These are phyloP conservation scores for Diadegma fenestrale DNA, from an alignment of 2,888 invertebrate species.

Conservation along the genomic window DNA sequence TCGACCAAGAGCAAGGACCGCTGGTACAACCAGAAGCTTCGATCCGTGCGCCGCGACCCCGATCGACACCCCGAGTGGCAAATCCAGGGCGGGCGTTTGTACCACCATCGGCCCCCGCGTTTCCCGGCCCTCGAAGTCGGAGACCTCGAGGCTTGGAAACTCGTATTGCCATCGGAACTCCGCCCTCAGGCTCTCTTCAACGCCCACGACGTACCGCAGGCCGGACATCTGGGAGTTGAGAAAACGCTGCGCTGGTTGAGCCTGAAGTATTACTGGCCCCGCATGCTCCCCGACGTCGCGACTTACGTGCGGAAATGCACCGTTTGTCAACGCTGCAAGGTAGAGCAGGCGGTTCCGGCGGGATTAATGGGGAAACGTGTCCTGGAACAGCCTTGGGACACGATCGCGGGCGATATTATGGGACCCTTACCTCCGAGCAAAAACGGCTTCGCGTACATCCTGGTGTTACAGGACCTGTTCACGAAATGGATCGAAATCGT, in stretches of 20 bases:
- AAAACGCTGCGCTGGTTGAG: slow-evolving; percentile 63
- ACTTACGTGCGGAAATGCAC: slow-evolving; percentile 69
- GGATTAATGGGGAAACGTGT: slow-evolving; percentile 65
- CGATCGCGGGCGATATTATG: slow-evolving; percentile 68
- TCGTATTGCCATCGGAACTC: slow-evolving; percentile 51
- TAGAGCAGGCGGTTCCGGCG: slow-evolving; percentile 28
- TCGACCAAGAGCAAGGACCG: not conserved
- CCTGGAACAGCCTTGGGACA: slow-evolving; percentile 62
- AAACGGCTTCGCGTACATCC: slow-evolving; percentile 12
- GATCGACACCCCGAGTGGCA: slow-evolving; percentile 44
- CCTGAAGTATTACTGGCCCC: slow-evolving; percentile 71
- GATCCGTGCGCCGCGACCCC: not conserved
- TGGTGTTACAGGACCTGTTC: slow-evolving; percentile 51
- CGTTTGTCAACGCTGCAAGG: slow-evolving; percentile 49
- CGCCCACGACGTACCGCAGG: slow-evolving; percentile 69
- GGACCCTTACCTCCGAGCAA: slow-evolving; percentile 68
- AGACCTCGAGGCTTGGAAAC: slow-evolving; percentile 66
- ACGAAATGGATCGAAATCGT: slow-evolving; percentile 48
- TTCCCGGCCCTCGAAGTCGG: not conserved
- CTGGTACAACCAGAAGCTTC: slow-evolving; percentile 45
- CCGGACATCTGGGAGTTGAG: slow-evolving; percentile 72
- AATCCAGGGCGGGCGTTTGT: slow-evolving; percentile 23
- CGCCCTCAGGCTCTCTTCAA: slow-evolving; percentile 46
- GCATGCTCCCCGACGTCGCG: slow-evolving; percentile 63
- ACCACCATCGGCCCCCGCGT: slow-evolving; percentile 27